Evolutionary conservation across 2,113 vertebrate species (phyloP).

Genomic region (Ceyx cyanopectus): DNA sequence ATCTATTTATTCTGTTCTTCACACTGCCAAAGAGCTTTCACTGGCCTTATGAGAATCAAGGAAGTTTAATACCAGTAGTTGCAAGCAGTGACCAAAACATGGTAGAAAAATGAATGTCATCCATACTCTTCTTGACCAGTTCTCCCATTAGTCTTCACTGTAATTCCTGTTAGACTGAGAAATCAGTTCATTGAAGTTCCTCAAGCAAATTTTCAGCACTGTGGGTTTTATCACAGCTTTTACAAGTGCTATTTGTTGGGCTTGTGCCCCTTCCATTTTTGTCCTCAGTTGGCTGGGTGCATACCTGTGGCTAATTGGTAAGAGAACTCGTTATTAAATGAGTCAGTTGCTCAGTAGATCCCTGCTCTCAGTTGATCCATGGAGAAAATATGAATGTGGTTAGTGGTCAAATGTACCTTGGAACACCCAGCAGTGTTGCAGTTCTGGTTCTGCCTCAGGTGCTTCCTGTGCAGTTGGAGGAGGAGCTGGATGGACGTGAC

Average conservation of each 20-base stretch:
- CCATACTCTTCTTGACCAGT: not conserved
- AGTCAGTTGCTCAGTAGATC: not conserved
- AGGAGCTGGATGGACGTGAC: fast-evolving
- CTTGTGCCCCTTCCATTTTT: not conserved
- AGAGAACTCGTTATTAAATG: not conserved
- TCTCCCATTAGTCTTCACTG: not conserved
- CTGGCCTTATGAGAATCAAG: conserved; percentile 61
- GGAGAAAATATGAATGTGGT: not conserved
- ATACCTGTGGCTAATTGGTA: not conserved
- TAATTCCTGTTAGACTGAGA: not conserved
- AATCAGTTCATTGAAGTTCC: not conserved
- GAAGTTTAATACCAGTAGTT: conserved; percentile 63
- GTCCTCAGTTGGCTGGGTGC: not conserved
- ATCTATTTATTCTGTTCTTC: not conserved
- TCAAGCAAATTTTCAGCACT: conserved; percentile 58
- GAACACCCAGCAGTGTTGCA: not conserved
- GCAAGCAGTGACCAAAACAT: conserved; percentile 1
- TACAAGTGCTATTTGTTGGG: not conserved
- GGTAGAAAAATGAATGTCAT: not conserved
- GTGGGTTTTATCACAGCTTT: conserved; percentile 18
- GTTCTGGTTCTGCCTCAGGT: not conserved
- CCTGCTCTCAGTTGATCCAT: not conserved
- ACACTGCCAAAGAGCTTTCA: not conserved
- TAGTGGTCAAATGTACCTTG: not conserved
- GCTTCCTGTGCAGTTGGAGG: not conserved